Evolutionary conservation across 2,113 vertebrate species (phyloP), one percentile per base, ranked within the genome.

Genomic region (Xyrauchen texanus): DNA sequence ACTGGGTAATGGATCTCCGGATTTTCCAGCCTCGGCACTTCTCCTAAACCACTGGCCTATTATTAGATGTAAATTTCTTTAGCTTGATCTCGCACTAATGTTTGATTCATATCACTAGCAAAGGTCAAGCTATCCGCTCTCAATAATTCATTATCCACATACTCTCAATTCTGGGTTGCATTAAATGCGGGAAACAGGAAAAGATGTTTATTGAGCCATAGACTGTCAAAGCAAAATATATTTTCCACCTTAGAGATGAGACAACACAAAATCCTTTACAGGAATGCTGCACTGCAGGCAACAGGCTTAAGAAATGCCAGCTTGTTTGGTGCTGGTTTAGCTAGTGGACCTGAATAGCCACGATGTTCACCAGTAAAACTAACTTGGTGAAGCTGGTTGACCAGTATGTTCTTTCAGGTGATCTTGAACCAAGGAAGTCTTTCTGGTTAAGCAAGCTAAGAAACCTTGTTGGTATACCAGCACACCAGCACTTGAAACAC

Each of bases 1-100:
- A 90, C 88, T 85, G 83, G 63, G 58, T 76, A 62, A 88, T 89
- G 85, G 86, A 88, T 85, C 74, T 80, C 78, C 60, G 62, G 49
- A 46, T 88, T 90, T 87, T 82, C 68, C 85, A 74, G 80, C 85
- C 86, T 89, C 88, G 88, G 86, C 90, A 86, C 80, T 88, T 87
- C 80, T 85, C 79, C 78, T 83, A 82, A 80, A 80, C 83, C 60
- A 60, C 84, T 85, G 85, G 80, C 83, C 82, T 76, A 77, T 88
- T 86, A 88, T 87, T 88, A 86, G 70, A 53, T 11, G 51, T 88
- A 87, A 85, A 90, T 90, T 80, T 82, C 75, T 80, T 80, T 67
- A 64, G 67, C 76, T 77, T 67, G 68, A 66, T 79, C 77, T 69
- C 73, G 47, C 52, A 69, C 76, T 68, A 55, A 76, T 85, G 67